phyloP scores from a whole-genome alignment of 1,140 invertebrate species.

The Drosophila sturtevanti region DNA sequence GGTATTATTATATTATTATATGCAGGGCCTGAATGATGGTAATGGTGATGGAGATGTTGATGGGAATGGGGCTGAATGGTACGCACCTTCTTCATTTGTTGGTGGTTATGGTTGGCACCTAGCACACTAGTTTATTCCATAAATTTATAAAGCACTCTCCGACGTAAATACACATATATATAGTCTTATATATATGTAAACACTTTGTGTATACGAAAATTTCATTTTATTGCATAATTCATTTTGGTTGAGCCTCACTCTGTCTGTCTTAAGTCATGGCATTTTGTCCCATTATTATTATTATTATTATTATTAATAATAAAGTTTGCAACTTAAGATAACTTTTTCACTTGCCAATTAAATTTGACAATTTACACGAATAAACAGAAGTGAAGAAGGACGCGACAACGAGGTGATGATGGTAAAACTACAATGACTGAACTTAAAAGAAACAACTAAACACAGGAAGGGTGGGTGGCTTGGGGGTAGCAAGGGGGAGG shows the following conservation, averaged over 20 bases:
- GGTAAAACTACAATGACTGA: too few relatives aligned
- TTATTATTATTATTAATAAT: slow-evolving; percentile 37
- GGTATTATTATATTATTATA: slow-evolving; percentile 24
- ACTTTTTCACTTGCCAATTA: slow-evolving; percentile 39
- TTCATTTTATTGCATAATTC: slow-evolving; percentile 72
- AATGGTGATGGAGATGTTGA: slow-evolving; percentile 5
- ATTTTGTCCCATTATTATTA: slow-evolving; percentile 35
- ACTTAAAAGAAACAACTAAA: too few relatives aligned
- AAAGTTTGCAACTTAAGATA: slow-evolving; percentile 6
- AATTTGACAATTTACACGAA: slow-evolving; percentile 50
- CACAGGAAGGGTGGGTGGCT: too few relatives aligned
- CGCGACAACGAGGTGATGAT: background rate
- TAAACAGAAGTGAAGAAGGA: slow-evolving; percentile 14
- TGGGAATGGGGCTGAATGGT: slow-evolving; percentile 42
- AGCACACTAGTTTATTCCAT: slow-evolving; percentile 65
- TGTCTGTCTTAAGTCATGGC: slow-evolving; percentile 16
- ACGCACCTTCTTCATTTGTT: slow-evolving; percentile 25
- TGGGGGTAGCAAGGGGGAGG: too few relatives aligned
- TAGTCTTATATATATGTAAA: too few relatives aligned
- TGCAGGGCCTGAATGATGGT: too few relatives aligned
- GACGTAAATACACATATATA: slow-evolving; percentile 35
- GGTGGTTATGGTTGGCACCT: slow-evolving; percentile 1
- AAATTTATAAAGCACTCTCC: slow-evolving; percentile 40
- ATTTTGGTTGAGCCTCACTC: slow-evolving; percentile 22
- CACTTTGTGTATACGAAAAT: slow-evolving; percentile 40